phyloP scores from a whole-genome alignment of 2,113 vertebrate species.

The Labeo rohita region DNA sequence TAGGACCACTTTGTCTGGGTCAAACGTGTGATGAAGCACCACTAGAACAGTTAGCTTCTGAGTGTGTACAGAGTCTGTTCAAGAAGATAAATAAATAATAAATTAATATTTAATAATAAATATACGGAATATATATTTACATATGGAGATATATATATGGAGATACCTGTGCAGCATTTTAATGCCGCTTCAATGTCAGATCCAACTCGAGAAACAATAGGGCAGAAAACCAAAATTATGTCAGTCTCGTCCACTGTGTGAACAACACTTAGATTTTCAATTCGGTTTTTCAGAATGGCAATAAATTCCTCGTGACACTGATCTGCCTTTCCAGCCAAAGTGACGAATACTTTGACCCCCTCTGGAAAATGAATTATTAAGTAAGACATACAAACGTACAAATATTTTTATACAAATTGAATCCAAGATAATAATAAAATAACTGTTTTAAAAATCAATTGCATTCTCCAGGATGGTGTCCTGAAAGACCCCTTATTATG shows the following conservation, averaged over 20 bases:
- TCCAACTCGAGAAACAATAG: constrained; percentile 2
- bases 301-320: background rate
- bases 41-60: background rate
- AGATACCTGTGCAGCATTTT: background rate
- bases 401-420: background rate
- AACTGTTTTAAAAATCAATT: background rate
- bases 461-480: background rate
- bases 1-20: background rate
- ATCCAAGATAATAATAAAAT: background rate
- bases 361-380: background rate
- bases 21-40: constrained; percentile 34
- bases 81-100: no score
- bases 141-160: no score
- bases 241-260: background rate
- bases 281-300: background rate
- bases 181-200: background rate
- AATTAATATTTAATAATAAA: no score
- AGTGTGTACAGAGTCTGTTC: background rate
- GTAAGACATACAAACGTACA: background rate
- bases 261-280: background rate
- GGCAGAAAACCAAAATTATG: background rate
- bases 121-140: no score
- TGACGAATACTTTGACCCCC: background rate
- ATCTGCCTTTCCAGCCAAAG: background rate
- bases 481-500: no score